Conservation (phyloP, 2,888 invertebrate species). For the Cantharis flavilabris region DNA sequence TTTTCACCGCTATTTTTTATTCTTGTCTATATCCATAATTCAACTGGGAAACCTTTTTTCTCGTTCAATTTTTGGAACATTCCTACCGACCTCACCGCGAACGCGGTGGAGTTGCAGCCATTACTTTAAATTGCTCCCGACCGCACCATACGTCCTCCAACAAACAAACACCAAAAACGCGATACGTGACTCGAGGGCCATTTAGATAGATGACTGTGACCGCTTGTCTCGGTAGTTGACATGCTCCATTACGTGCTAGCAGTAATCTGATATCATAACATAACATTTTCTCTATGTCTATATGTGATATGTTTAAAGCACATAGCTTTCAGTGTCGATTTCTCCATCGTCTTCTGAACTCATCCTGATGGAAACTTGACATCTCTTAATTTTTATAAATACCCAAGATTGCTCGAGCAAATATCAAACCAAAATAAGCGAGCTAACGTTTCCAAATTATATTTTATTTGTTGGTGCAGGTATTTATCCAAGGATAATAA, state of each 20-base stretch:
- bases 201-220: conserved; percentile 42
- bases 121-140: conserved; percentile 35
- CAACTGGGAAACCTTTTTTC: conserved; percentile 2
- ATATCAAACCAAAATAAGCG: background rate
- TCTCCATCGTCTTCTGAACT: conserved; percentile 10
- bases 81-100: conserved; percentile 4
- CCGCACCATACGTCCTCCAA: conserved; percentile 36
- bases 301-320: conserved; percentile 21
- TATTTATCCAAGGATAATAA: background rate
- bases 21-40: conserved; percentile 2
- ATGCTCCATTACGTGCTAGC: conserved; percentile 44
- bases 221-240: conserved; percentile 40
- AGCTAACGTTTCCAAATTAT: background rate
- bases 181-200: conserved; percentile 41
- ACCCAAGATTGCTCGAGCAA: background rate
- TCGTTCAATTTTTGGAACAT: conserved; percentile 16
- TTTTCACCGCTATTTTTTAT: background rate
- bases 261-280: conserved; percentile 43
- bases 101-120: conserved; percentile 23
- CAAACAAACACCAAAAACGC: conserved; percentile 41
- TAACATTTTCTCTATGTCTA: conserved; percentile 26
- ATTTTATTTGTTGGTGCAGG: background rate
- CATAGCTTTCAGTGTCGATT: conserved; percentile 19
- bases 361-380: background rate
- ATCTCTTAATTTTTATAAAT: background rate